Conservation (phyloP, 2,888 invertebrate species). For the Pammene fasciana region DNA sequence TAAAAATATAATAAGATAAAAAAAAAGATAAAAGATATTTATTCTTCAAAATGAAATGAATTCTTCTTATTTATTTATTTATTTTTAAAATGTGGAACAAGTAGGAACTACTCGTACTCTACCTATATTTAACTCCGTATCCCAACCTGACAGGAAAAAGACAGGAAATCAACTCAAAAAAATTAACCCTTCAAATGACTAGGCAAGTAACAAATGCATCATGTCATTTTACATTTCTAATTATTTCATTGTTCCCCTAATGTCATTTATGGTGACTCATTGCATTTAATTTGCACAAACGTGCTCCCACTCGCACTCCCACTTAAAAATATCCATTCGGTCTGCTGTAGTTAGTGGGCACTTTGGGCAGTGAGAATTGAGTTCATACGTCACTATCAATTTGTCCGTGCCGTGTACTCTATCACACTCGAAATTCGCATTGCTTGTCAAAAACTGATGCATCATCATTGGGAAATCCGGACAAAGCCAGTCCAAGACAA, state of each 20-base stretch:
- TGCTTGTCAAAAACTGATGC: conserved; percentile 67
- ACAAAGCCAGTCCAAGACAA: conserved; percentile 78
- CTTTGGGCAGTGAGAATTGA: conserved; percentile 27
- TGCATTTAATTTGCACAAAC: conserved; percentile 22
- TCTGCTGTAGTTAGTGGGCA: conserved; percentile 7
- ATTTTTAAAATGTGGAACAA: no score
- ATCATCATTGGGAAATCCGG: conserved; percentile 79
- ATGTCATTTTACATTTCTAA: neutral
- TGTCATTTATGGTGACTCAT: conserved; percentile 27
- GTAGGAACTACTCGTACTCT: no score
- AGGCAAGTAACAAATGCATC: neutral
- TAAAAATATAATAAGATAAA: no score
- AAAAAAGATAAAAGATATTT: no score
- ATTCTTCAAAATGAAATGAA: no score
- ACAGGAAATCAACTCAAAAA: neutral
- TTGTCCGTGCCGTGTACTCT: conserved; percentile 30
- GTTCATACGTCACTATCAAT: conserved; percentile 36
- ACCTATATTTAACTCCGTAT: no score
- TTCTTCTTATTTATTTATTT: no score
- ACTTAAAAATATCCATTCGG: conserved; percentile 27
- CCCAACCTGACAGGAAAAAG: no score
- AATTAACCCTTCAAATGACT: conserved; percentile 2
- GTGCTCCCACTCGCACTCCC: conserved; percentile 17
- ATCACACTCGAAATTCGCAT: conserved; percentile 40
- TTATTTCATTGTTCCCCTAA: conserved; percentile 5